A percentile compares a stretch with the other conserved stretches of the same genome.
Evolutionary conservation across 1,140 invertebrate genomes (phyloP).

Genomic region (Bombyx mandarina): DNA sequence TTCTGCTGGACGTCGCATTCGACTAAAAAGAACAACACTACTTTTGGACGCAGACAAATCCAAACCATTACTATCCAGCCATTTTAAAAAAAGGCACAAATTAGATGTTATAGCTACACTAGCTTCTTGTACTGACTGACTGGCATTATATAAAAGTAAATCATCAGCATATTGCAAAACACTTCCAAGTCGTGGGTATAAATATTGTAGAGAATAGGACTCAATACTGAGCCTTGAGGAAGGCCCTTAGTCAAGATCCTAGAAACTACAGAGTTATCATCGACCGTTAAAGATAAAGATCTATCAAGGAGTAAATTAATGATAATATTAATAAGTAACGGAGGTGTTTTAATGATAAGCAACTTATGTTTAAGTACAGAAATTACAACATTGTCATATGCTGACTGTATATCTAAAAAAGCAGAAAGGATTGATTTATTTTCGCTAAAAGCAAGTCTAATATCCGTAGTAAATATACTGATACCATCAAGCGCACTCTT

Average conservation of each 20-base stretch:
- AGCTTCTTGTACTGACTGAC: too few relatives aligned
- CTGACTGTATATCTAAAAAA: slow-evolving; percentile 14
- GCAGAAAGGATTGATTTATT: slow-evolving; percentile 8
- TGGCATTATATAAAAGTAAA: slow-evolving; percentile 9
- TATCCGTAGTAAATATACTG: slow-evolving; percentile 9
- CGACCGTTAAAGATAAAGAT: too few relatives aligned
- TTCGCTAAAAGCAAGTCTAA: slow-evolving; percentile 10
- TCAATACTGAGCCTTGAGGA: slow-evolving; percentile 20
- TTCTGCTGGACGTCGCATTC: neutral
- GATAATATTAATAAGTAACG: too few relatives aligned
- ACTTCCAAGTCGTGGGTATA: slow-evolving; percentile 17
- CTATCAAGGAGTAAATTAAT: too few relatives aligned
- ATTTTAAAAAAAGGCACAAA: too few relatives aligned
- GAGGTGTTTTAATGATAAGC: too few relatives aligned
- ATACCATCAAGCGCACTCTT: slow-evolving; percentile 8
- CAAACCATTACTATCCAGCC: neutral
- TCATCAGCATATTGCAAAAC: slow-evolving; percentile 22
- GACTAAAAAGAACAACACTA: neutral
- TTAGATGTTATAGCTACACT: too few relatives aligned
- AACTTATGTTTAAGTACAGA: slow-evolving; percentile 7
- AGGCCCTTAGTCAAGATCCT: slow-evolving; percentile 13
- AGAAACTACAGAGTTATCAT: slow-evolving; percentile 6
- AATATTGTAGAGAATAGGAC: slow-evolving; percentile 17
- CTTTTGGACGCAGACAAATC: neutral
- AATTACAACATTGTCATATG: slow-evolving; percentile 22